Evolutionary conservation across 1,140 invertebrate genomes (phyloP), one percentile per base, ranked within the genome.

Genomic region (Panulirus ornatus): DNA sequence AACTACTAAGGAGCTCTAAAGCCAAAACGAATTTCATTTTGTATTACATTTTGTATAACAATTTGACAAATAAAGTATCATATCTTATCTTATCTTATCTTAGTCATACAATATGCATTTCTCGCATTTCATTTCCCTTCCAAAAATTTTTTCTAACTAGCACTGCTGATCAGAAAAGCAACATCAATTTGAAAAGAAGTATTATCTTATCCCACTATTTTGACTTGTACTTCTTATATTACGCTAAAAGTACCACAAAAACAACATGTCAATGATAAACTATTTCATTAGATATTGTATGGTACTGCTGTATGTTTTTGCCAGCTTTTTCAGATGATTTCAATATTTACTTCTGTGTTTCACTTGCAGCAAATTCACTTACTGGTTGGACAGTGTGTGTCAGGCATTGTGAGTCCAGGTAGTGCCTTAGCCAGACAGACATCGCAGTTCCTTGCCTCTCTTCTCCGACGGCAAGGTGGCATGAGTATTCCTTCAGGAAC

Each of bases 351-450:
- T 76, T 42, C 14, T 38, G 27, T 38, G 22, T 42, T 81, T 38
- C 42, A 22, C 51, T 36, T 81, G n/a, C 47, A 81, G 78, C 78
- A 81, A 81, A 81, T 81, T 81, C 78, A 81, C 11, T n/a, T 2
- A 8, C 2, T 81, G 14, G 78, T 81, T 9, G 78, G 58, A n/a
- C 51, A 81, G 6, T 81, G 78, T 81, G 78, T 81, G 27, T 58
- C 38, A 1, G 47, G 58, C n/a, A 81, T 81, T 38, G 27, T 81
- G 19, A 44, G 34, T 2, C 78, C 78, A 36, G 34, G 36, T 2
- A 44, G 78, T 81, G 27, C 27, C 47, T 22, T 81, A 27, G 78
- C 58, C 11, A 30, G 42, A 58, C 78, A 81, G 38, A 27, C 30
- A 81, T 51, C 78, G 30, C 63, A 47, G 6, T 22, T 84, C 30